A percentile compares a stretch with the other conserved stretches of the same genome.
These are phyloP conservation scores for Stomorhina lunata DNA, from an alignment of 2,888 invertebrate genomes.

Conservation along the genomic window DNA sequence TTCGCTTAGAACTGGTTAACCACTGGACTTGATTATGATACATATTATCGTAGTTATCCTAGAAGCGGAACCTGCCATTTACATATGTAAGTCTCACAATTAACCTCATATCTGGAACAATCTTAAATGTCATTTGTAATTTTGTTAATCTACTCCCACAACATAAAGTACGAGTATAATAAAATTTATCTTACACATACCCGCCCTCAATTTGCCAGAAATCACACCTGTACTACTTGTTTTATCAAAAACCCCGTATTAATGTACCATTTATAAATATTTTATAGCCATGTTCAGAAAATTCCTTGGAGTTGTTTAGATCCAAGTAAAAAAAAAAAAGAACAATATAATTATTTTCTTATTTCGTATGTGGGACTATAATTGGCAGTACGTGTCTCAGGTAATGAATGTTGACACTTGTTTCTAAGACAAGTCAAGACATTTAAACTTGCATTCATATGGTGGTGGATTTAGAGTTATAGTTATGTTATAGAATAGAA, in stretches of 20 bases:
- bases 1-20: neutral
- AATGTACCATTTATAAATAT: neutral
- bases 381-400: no score
- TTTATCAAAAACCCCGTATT: neutral
- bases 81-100: neutral
- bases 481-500: no score
- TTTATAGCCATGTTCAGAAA: neutral
- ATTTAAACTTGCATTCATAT: no score
- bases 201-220: neutral
- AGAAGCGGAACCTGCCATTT: neutral
- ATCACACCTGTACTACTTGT: conserved; percentile 3
- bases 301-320: no score
- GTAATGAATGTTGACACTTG: no score
- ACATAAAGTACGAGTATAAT: no score
- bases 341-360: no score
- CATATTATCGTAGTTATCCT: neutral
- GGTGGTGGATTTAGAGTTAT: no score
- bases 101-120: neutral
- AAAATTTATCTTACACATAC: neutral
- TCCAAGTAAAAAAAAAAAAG: no score
- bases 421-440: no score
- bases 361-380: no score
- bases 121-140: neutral
- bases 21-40: neutral
- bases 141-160: neutral